Evolutionary conservation across 2,888 invertebrate genomes (phyloP).

Genomic region (Choristoneura rosaceana): DNA sequence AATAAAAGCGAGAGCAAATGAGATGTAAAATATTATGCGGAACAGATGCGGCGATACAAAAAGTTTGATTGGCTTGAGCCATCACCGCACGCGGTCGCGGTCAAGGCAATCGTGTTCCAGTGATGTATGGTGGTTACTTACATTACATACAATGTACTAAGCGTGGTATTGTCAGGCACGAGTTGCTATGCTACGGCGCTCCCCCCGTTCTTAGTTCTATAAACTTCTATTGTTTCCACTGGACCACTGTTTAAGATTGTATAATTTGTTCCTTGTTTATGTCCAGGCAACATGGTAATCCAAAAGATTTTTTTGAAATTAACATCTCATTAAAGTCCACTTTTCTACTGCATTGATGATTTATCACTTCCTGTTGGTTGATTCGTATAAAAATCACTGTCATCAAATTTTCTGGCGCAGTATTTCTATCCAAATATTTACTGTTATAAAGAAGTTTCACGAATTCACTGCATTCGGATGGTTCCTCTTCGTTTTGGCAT

Average conservation of each 20-base stretch:
- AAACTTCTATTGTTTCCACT: constrained; percentile 31
- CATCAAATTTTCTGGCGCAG: constrained; percentile 1
- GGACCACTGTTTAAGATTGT: constrained; percentile 16
- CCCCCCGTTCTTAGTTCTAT: constrained; percentile 5
- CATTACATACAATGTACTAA: constrained; percentile 22
- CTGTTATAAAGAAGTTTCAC: constrained; percentile 25
- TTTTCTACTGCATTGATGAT: neutral
- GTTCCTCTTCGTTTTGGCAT: constrained; percentile 32
- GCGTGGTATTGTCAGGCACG: constrained; percentile 15
- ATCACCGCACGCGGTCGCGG: constrained; percentile 26
- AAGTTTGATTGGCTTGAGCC: constrained; percentile 39
- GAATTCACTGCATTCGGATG: constrained; percentile 35
- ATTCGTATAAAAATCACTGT: neutral
- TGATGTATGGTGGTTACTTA: constrained; percentile 16
- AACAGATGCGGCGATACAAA: constrained; percentile 37
- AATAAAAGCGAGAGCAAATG: constrained; percentile 28
- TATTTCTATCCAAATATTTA: constrained; percentile 19
- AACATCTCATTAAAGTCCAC: neutral
- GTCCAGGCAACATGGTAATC: constrained; percentile 1
- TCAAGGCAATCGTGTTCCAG: constrained; percentile 37
- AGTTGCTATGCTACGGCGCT: constrained; percentile 9
- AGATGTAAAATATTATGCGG: constrained; percentile 31
- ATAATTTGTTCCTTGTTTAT: constrained; percentile 10
- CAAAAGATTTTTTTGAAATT: neutral
- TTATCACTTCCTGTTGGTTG: neutral